These are phyloP conservation scores for Copidosoma floridanum DNA, from an alignment of 1,140 invertebrate genomes.

Conservation along the genomic window DNA sequence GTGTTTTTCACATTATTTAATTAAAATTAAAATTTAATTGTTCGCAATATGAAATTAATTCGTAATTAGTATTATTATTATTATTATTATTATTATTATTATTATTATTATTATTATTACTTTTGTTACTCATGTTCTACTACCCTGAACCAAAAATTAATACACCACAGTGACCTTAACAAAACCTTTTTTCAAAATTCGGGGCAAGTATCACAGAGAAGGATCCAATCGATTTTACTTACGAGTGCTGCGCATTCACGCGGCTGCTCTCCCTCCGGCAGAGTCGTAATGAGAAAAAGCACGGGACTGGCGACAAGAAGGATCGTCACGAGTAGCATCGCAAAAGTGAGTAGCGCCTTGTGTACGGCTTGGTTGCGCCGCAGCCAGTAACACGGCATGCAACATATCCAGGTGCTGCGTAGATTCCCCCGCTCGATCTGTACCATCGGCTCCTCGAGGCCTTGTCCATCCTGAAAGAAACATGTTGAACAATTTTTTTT, in stretches of 20 bases:
- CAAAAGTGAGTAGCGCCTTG: constrained; percentile 62
- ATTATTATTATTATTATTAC: no score
- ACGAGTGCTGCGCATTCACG: constrained; percentile 55
- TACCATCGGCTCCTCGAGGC: constrained; percentile 45
- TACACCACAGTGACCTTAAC: no score
- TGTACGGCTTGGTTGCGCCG: constrained; percentile 61
- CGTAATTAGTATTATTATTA: no score
- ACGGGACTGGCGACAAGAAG: constrained; percentile 63
- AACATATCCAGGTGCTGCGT: constrained; percentile 62
- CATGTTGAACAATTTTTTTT: no score
- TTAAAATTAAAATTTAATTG: no score
- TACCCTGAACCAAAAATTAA: no score
- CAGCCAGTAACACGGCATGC: constrained; percentile 62
- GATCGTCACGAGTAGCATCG: constrained; percentile 62
- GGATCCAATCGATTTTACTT: constrained; percentile 30
- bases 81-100: no score
- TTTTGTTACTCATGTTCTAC: no score
- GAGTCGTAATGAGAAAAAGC: constrained; percentile 62
- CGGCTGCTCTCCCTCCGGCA: constrained; percentile 58
- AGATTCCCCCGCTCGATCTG: constrained; percentile 40
- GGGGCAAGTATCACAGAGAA: no score
- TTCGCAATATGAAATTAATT: no score
- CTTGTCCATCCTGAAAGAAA: constrained; percentile 18
- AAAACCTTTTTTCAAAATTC: no score
- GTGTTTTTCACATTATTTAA: no score